Evolutionary conservation across 2,888 invertebrate genomes (phyloP).

Genomic region (Ceramica pisi): DNA sequence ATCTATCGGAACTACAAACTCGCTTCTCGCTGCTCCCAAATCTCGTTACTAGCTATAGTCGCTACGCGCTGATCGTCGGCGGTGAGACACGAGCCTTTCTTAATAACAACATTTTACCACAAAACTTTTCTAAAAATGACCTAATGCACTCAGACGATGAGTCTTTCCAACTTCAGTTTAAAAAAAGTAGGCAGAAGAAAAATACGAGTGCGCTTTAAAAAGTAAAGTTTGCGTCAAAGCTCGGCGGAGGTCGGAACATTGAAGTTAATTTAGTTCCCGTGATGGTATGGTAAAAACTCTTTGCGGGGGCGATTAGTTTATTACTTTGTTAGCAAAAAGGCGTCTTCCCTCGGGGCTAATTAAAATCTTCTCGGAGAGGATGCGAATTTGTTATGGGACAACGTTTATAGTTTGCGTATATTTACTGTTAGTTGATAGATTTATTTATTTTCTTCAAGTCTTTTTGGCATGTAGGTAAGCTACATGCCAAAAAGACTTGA

Average conservation of each 20-base stretch:
- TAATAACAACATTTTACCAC: too few species aligned
- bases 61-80: too few species aligned
- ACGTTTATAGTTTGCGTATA: not conserved
- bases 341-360: slow-evolving; percentile 26
- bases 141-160: slow-evolving; percentile 12
- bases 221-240: slow-evolving; percentile 42
- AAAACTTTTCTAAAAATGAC: not conserved
- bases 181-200: slow-evolving; percentile 21
- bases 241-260: not conserved
- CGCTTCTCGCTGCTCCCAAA: too few species aligned
- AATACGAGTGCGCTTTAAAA: slow-evolving; percentile 39
- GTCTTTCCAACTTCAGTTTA: not conserved
- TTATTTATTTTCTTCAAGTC: too few species aligned
- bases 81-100: too few species aligned
- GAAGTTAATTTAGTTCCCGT: slow-evolving; percentile 44
- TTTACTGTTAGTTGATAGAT: too few species aligned
- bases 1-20: too few species aligned
- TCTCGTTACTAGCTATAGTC: too few species aligned
- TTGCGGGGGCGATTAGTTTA: slow-evolving; percentile 35
- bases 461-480: too few species aligned
- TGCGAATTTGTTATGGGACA: not conserved
- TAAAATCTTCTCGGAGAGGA: slow-evolving; percentile 17
- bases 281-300: slow-evolving; percentile 26
- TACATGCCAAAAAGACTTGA: too few species aligned
- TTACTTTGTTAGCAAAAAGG: slow-evolving; percentile 44